Evolutionary conservation across 2,113 vertebrate genomes (phyloP).

Genomic region (Andinoacara biseriatus): DNA sequence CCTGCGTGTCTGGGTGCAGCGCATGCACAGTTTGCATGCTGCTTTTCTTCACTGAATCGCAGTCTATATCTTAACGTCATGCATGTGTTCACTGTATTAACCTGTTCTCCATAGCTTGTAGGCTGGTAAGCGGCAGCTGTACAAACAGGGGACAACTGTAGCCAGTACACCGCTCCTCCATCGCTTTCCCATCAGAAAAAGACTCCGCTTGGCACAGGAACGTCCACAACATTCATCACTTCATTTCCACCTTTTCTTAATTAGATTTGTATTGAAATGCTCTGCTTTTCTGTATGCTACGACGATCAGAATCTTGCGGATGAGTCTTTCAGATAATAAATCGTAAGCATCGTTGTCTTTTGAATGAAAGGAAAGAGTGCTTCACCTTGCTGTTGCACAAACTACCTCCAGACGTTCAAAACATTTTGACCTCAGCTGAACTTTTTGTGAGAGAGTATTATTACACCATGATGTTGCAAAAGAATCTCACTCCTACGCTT

Average conservation of each 20-base stretch:
- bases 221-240: constrained; percentile 10
- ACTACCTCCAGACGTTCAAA: neutral
- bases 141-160: neutral
- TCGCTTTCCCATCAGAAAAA: constrained; percentile 18
- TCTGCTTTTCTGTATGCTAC: neutral
- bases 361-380: neutral
- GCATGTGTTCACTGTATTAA: neutral
- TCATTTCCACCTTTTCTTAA: neutral
- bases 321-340: neutral
- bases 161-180: neutral
- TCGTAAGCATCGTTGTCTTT: neutral
- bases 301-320: neutral
- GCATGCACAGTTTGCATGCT: neutral
- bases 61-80: neutral
- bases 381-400: neutral
- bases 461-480: constrained; percentile 25
- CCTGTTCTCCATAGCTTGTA: neutral
- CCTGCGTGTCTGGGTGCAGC: neutral
- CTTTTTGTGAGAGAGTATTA: constrained; percentile 10
- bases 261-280: neutral
- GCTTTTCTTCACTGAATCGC: neutral
- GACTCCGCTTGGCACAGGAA: constrained; percentile 28
- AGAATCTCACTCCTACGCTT: constrained; percentile 29
- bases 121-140: neutral
- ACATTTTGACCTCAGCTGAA: constrained; percentile 66